A percentile compares a stretch with the other conserved stretches of the same genome.
These are phyloP conservation scores for Tautogolabrus adspersus DNA, from an alignment of 2,113 vertebrate genomes.

Conservation along the genomic window DNA sequence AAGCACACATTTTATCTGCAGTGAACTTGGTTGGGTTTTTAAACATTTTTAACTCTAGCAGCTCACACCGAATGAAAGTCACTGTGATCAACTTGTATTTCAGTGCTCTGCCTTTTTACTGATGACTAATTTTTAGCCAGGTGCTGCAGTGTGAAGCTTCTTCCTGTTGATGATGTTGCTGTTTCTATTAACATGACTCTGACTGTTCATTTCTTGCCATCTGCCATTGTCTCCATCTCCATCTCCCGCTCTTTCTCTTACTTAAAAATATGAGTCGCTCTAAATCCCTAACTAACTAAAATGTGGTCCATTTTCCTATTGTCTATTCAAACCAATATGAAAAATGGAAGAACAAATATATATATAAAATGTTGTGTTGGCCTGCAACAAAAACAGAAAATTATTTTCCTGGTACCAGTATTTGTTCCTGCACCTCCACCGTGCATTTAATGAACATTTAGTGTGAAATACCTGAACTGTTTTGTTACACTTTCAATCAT, in stretches of 20 bases:
- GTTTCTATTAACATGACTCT: conserved; percentile 5
- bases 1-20: not conserved
- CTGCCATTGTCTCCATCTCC: not conserved
- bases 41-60: not conserved
- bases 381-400: too few species aligned
- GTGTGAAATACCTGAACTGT: not conserved
- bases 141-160: conserved; percentile 15
- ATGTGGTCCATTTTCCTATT: too few species aligned
- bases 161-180: not conserved
- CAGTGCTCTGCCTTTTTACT: not conserved
- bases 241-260: not conserved
- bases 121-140: conserved; percentile 7
- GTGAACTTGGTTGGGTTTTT: not conserved
- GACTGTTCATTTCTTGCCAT: conserved; percentile 14
- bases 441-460: too few species aligned
- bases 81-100: not conserved
- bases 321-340: too few species aligned
- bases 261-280: conserved; percentile 12
- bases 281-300: not conserved
- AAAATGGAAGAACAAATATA: too few species aligned
- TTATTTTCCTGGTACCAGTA: too few species aligned
- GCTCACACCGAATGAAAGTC: not conserved
- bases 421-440: too few species aligned
- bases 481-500: conserved; percentile 16
- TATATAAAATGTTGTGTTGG: too few species aligned